These are phyloP conservation scores for Hirudo medicinalis DNA, from an alignment of 1,140 invertebrate species.

Conservation along the genomic window DNA sequence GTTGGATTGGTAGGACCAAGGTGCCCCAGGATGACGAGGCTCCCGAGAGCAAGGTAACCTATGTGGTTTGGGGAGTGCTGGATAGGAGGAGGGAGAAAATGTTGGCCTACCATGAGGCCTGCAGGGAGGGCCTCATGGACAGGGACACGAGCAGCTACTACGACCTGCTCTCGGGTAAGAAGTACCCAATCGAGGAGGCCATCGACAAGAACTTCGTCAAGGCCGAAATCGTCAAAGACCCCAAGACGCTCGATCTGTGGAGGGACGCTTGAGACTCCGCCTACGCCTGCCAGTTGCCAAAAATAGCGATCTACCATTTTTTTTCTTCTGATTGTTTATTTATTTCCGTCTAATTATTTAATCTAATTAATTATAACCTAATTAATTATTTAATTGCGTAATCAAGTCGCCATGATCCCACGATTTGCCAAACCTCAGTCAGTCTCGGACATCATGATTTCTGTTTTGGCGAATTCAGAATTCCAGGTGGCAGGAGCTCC, in stretches of 20 bases:
- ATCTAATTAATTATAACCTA: no score
- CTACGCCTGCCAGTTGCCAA: background rate
- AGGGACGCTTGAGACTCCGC: background rate
- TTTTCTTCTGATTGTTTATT: background rate
- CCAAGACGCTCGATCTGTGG: conserved; percentile 28
- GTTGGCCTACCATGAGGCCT: conserved; percentile 24
- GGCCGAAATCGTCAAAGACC: conserved; percentile 26
- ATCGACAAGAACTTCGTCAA: conserved; percentile 20
- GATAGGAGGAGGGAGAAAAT: conserved; percentile 31
- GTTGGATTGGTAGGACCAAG: conserved; percentile 27
- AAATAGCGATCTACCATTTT: background rate
- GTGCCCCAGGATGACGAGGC: conserved; percentile 25
- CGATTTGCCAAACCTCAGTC: no score
- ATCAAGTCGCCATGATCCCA: no score
- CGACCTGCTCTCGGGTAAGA: conserved; percentile 1
- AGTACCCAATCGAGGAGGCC: conserved; percentile 20
- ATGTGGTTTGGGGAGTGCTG: conserved; percentile 35
- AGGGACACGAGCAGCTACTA: conserved; percentile 29
- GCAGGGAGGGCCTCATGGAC: conserved; percentile 29
- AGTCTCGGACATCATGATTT: no score
- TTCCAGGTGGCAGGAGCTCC: no score
- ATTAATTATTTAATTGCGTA: no score
- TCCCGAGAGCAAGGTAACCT: conserved; percentile 33
- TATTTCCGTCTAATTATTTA: no score
- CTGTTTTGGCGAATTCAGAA: no score